Base-by-base conservation (phyloP, 2,797 vertebrate species). In the Alectoris magna region DNA sequence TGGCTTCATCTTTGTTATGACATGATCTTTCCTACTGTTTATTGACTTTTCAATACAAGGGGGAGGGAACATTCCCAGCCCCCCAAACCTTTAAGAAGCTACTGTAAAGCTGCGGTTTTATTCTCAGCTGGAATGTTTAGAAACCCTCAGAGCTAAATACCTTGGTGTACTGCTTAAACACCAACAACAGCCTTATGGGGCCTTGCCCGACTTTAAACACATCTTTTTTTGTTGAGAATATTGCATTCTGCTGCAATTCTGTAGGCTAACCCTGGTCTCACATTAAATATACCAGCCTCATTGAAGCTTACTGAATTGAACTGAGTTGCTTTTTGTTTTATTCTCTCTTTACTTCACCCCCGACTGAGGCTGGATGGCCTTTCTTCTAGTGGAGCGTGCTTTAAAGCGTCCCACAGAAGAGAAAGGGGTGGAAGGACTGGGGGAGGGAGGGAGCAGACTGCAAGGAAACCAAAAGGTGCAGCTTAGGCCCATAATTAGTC, bases 181-280 rank as follows among this genome's bases (percentile, higher is more conserved):
- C 97, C 98, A 98, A 98, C 98, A 98, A 98, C 98, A 98, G 98
- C 97, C 98, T 98, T 98, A 98, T 98, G 98, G 98, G 98, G 98
- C 97, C 98, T 98, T 98, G 91, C 97, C 91, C 95, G 71, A 98
- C 97, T 98, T 98, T 98, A 98, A 98, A 98, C 98, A 98, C 97
- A 98, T 98, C 98, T 98, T 98, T 98, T 97, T 98, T 98, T 98
- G 97, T 98, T 95, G 88, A 96, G 98, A 98, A 98, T 98, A 97
- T 98, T 98, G 97, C 97, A 97, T 98, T 98, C 97, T 97, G 96
- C 91, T 95, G 88, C 98, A 98, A 98, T 98, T 98, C 98, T 98
- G 97, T 97, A 97, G 97, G 97, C 97, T 97, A 97, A 97, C 97
- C 97, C 97, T 96, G 95, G 96, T 97, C 97, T 98, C 97, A 96